Evolutionary conservation across 2,797 vertebrate genomes (phyloP).

Genomic region (Aratinga solstitialis): DNA sequence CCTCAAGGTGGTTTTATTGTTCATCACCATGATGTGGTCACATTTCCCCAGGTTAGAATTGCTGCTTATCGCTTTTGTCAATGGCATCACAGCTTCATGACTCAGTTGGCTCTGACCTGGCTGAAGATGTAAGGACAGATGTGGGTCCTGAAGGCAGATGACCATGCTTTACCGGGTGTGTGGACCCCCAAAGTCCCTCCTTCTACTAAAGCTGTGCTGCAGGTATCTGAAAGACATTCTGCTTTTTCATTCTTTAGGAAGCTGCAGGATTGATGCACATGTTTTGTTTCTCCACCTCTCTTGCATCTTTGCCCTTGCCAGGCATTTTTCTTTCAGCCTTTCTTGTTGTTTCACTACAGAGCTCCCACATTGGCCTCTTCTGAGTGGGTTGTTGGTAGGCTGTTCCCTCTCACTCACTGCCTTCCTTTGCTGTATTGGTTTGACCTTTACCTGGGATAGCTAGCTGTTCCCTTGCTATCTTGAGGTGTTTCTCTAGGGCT

Average conservation of each 20-base stretch:
- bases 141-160: not conserved
- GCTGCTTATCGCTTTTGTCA: conserved; percentile 30
- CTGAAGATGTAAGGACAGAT: not conserved
- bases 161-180: rapidly evolving
- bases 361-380: not conserved
- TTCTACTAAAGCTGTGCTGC: not conserved
- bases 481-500: conserved; percentile 43
- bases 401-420: not conserved
- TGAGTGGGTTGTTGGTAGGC: not conserved
- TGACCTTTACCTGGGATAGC: conserved; percentile 40
- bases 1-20: conserved; percentile 64
- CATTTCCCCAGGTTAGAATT: conserved; percentile 43
- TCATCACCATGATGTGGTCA: conserved; percentile 36
- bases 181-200: not conserved
- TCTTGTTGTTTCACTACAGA: not conserved
- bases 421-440: conserved; percentile 15
- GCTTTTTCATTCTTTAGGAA: not conserved
- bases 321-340: conserved; percentile 6
- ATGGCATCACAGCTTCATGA: not conserved
- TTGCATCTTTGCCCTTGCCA: conserved; percentile 10
- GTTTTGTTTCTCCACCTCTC: not conserved
- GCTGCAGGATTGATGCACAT: not conserved
- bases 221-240: not conserved
- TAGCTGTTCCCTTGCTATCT: conserved; percentile 6
- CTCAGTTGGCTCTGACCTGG: not conserved